These are phyloP conservation scores for Psettodes erumei DNA, from an alignment of 2,113 vertebrate species.

Conservation along the genomic window DNA sequence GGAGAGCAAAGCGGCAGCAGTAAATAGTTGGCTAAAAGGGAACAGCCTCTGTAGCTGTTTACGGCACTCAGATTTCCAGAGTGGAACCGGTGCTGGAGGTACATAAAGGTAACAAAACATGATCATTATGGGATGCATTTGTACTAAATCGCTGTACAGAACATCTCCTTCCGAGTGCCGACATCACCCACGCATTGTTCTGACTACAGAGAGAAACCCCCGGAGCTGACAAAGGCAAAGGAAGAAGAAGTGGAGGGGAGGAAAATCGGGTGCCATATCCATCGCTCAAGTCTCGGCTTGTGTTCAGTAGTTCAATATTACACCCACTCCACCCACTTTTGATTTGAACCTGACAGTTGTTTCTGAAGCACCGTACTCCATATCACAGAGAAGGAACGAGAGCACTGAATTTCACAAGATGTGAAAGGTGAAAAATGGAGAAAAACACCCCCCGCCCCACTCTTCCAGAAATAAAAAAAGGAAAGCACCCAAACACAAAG, in stretches of 20 bases:
- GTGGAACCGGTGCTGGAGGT: slow-evolving; percentile 70
- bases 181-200: slow-evolving; percentile 83
- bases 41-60: slow-evolving; percentile 74
- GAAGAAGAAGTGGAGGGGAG: slow-evolving; percentile 64
- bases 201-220: slow-evolving; percentile 84
- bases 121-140: slow-evolving; percentile 86
- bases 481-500: slow-evolving; percentile 66
- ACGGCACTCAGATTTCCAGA: slow-evolving; percentile 64
- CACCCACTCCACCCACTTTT: slow-evolving; percentile 79
- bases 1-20: slow-evolving; percentile 64
- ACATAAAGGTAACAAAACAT: slow-evolving; percentile 84
- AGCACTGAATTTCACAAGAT: slow-evolving; percentile 78
- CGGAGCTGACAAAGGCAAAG: slow-evolving; percentile 83
- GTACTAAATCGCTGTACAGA: slow-evolving; percentile 84
- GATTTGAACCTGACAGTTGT: slow-evolving; percentile 84
- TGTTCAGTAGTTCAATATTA: slow-evolving; percentile 81
- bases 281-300: slow-evolving; percentile 73
- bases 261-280: slow-evolving; percentile 74
- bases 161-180: slow-evolving; percentile 79
- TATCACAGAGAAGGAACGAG: slow-evolving; percentile 82
- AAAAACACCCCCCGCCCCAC: slow-evolving; percentile 56
- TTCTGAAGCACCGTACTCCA: slow-evolving; percentile 78
- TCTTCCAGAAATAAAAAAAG: slow-evolving; percentile 50
- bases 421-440: slow-evolving; percentile 75
- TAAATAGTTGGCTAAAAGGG: slow-evolving; percentile 76